phyloP scores from a whole-genome alignment of 2,113 vertebrate genomes.

The Phrynosoma blainvillii region DNA sequence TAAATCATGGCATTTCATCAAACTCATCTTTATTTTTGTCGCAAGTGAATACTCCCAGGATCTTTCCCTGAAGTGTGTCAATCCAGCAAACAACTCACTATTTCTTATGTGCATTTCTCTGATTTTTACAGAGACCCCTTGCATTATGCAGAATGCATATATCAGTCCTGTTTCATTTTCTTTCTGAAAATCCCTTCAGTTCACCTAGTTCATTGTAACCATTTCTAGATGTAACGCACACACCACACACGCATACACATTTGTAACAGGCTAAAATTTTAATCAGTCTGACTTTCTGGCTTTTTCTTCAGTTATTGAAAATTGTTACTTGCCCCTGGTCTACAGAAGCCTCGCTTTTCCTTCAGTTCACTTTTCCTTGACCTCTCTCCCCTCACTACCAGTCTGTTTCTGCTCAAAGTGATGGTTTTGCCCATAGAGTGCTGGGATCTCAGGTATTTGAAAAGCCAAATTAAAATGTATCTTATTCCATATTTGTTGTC shows the following conservation, averaged over 20 bases:
- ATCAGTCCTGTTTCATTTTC: slow-evolving; percentile 32
- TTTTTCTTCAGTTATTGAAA: background rate
- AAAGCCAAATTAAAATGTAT: no score
- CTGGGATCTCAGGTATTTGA: no score
- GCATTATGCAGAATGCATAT: background rate
- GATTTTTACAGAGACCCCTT: slow-evolving; percentile 33
- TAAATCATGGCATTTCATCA: slow-evolving; percentile 57
- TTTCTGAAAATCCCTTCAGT: slow-evolving; percentile 42
- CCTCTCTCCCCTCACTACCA: no score
- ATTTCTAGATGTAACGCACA: slow-evolving; percentile 34
- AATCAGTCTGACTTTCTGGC: background rate
- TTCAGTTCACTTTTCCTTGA: background rate
- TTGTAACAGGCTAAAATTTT: background rate
- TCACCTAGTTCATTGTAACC: slow-evolving; percentile 33
- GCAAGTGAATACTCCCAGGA: slow-evolving; percentile 42
- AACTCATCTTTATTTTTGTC: slow-evolving; percentile 59
- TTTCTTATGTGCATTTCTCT: slow-evolving; percentile 15
- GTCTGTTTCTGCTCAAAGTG: no score
- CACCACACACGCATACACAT: rapidly evolving
- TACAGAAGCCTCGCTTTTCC: background rate
- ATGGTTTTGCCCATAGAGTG: no score
- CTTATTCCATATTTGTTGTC: no score
- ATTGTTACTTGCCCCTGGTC: background rate
- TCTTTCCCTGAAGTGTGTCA: slow-evolving; percentile 39
- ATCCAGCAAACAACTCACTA: slow-evolving; percentile 24